Evolutionary conservation across 1,140 invertebrate species (phyloP), one percentile per base, ranked within the genome.

Genomic region (Zaprionus vittiger): DNA sequence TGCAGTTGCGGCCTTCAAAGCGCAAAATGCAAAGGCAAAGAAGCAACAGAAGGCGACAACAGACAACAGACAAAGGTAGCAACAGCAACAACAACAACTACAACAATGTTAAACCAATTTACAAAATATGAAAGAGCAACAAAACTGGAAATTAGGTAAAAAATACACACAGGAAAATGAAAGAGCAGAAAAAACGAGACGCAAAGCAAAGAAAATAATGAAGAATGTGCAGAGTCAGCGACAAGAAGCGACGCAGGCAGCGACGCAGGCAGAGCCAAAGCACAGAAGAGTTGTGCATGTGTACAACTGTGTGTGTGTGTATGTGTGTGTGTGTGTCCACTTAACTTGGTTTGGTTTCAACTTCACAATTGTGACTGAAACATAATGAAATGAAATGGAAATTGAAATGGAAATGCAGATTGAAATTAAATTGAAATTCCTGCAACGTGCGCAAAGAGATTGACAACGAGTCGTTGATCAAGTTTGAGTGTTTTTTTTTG

Each of bases 91-190:
- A 20, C 9, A 37, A 64, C 34, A 70, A 64, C 17, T 9, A 17
- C 41, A 38, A 28, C 77, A 69, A 81, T 77, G 70, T 78, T 78
- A 73, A 79, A 68, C 80, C 75, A 77, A 86, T 80, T 86, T 82
- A 85, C 67, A 73, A 57, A 66, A 66, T 56, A 52, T 52, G 22
- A 37, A 66, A 83, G 79, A 81, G 72, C 74, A 49, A 47, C 52
- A 67, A 81, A 77, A 84, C 72, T 73, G 55, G 78, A 81, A 89
- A 89, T 89, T 84, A 84, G 85, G 79, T 90, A 90, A 90, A 90
- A 57, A 20, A 56, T n/a, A 59, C 55, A 80, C 73, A 57, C 49
- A 71, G 60, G 63, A 65, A 69, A 69, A 69, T 49, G 44, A 60
- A 69, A 69, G 52, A 61, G 60, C 49, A 63, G 62, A 54, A 60